phyloP scores from a whole-genome alignment of 2,113 vertebrate genomes.

The Prinia subflava region DNA sequence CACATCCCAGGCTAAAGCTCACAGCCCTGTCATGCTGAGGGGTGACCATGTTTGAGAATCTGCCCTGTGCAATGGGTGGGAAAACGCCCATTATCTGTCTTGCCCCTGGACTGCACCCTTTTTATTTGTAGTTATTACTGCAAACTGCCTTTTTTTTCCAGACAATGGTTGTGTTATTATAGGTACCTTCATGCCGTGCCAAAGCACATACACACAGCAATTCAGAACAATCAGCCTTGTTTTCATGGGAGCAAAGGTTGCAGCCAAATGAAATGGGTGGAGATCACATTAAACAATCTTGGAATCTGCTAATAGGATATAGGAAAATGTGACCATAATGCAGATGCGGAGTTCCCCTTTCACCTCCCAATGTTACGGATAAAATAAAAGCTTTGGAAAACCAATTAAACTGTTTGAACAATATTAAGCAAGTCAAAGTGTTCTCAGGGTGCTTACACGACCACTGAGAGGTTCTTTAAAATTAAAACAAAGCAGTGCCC shows the following conservation, averaged over 20 bases:
- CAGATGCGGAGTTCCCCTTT: constrained; percentile 66
- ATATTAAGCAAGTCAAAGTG: neutral
- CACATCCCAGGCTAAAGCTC: neutral
- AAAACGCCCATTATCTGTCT: constrained; percentile 54
- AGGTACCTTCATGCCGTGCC: constrained; percentile 73
- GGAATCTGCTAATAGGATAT: constrained; percentile 78
- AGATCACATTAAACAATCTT: constrained; percentile 75
- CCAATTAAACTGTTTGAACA: constrained; percentile 56
- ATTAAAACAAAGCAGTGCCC: neutral
- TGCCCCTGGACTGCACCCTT: constrained; percentile 55
- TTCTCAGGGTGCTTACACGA: neutral
- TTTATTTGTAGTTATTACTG: constrained; percentile 67
- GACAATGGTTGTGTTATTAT: constrained; percentile 70
- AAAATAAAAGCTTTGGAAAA: constrained; percentile 60
- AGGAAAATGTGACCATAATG: constrained; percentile 76
- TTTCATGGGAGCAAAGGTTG: constrained; percentile 75
- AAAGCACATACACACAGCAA: constrained; percentile 75
- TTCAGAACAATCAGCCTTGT: constrained; percentile 74
- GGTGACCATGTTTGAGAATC: neutral
- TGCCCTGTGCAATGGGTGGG: neutral
- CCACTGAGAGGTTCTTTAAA: neutral
- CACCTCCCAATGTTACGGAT: constrained; percentile 55
- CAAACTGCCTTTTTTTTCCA: constrained; percentile 69
- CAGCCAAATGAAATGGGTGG: constrained; percentile 79
- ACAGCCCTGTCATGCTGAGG: neutral